A percentile compares a stretch with the other conserved stretches of the same genome.
phyloP scores from a whole-genome alignment of 1,140 invertebrate genomes.

The Metaphire vulgaris region DNA sequence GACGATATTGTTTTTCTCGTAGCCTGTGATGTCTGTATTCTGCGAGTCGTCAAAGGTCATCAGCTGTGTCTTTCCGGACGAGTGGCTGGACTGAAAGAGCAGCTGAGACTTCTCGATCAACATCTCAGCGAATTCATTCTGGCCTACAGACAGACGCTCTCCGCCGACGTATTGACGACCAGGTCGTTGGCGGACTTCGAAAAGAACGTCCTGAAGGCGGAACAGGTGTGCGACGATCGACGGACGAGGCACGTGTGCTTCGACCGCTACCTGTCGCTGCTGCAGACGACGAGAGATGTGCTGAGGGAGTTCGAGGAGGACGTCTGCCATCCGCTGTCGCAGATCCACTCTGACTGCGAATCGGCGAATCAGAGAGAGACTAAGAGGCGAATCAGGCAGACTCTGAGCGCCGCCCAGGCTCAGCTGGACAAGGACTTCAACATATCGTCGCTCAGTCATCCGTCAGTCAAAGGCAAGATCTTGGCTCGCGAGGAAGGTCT shows the following conservation, averaged over 20 bases:
- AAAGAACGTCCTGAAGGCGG: conserved; percentile 28
- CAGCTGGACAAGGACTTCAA: conserved; percentile 27
- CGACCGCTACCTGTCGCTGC: conserved; percentile 16
- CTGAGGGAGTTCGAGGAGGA: conserved; percentile 29
- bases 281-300: conserved; percentile 26
- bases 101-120: conserved; percentile 32
- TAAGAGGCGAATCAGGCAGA: conserved; percentile 29
- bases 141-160: conserved; percentile 33
- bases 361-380: conserved; percentile 33
- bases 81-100: conserved; percentile 31
- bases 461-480: conserved; percentile 30
- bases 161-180: conserved; percentile 26
- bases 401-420: conserved; percentile 24
- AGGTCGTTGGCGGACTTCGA: conserved; percentile 34
- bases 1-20: too few species aligned
- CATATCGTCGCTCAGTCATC: conserved; percentile 25
- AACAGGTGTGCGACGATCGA: conserved; percentile 25
- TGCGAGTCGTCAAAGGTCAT: neutral
- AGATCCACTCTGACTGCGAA: conserved; percentile 34
- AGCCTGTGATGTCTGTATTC: neutral
- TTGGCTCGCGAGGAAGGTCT: conserved; percentile 30
- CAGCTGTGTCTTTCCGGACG: neutral
- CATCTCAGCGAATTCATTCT: conserved; percentile 35
- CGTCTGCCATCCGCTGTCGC: conserved; percentile 31
- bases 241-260: neutral